A percentile compares a stretch with the other conserved stretches of the same genome.
Conservation (phyloP, 2,797 vertebrate species). For the Rousettus madagascariensis region DNA sequence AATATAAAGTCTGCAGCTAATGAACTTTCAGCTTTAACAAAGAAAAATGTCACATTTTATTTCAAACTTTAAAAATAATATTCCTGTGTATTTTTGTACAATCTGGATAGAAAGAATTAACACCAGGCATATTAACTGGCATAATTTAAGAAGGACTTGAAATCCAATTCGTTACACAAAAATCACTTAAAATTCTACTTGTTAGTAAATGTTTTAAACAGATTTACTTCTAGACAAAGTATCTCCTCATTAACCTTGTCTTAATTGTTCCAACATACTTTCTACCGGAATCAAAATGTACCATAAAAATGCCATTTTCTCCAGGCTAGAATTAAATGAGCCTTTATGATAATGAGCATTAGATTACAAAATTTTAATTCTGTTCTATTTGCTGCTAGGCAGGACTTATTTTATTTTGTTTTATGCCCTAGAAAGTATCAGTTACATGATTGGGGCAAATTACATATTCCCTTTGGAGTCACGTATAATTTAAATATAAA, state of each 20-base stretch:
- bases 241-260: conserved; percentile 60
- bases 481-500: not conserved
- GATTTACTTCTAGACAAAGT: conserved; percentile 45
- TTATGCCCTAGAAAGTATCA: not conserved
- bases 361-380: conserved; percentile 28
- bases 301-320: conserved; percentile 61
- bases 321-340: conserved; percentile 33
- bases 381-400: conserved; percentile 17
- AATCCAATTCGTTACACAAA: not conserved
- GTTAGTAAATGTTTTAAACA: conserved; percentile 48
- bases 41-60: not conserved
- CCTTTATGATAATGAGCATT: not conserved
- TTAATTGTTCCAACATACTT: conserved; percentile 6
- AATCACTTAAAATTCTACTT: conserved; percentile 41
- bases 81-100: not conserved
- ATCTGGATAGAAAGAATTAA: conserved; percentile 35
- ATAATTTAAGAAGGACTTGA: conserved; percentile 33
- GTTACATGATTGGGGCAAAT: not conserved
- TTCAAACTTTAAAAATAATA: conserved; percentile 8
- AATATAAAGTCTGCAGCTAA: not conserved
- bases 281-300: conserved; percentile 40
- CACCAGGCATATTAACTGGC: not conserved
- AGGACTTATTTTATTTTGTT: conserved; percentile 23
- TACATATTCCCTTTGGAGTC: not conserved
- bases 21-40: not conserved